Base-by-base conservation (phyloP, 2,888 invertebrate species). In the Agrotis clavis region DNA sequence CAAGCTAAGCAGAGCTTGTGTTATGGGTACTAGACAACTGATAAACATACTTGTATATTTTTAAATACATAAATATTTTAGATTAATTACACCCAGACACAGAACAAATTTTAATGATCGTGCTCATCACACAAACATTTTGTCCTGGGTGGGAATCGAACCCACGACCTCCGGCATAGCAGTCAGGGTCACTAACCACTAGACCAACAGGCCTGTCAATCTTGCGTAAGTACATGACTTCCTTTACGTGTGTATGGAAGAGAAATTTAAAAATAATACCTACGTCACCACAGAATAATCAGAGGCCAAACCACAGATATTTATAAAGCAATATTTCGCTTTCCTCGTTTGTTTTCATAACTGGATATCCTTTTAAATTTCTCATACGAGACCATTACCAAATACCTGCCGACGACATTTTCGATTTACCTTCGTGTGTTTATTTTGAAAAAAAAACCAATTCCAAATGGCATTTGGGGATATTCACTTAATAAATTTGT, bases 401-500 rank as follows among this genome's bases (percentile, higher is more conserved):
- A 71, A 30, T 68, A 64, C 67, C 79, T 81, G 81, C 61, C 35
- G 14, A 57, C 48, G 72, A 76, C 81, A 66, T 69, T 73, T 79
- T 71, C 68, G 68, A 73, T 82, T 71, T 71, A 77, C 64, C 67
- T 61, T 45, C 64, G 47, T 25, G 71, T 75, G 79, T 82, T 73
- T 71, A 66, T 68, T 76, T 78, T 53, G 35, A 47, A 56, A 71
- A 81, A 70, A 79, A 71, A 72, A 30, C 65, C 79, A 77, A 75
- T 77, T 76, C 67, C 63, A 60, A 59, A 51, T 53, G 64, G 71
- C 69, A 76, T 83, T 80, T 73, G 45, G 67, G 74, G 72, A 73
- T 78, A 72, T 83, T 80, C 82, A 79, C 77, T 80, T 82, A 80
- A 84, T 83, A 83, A 77, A 84, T 77, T 73, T 83, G 74, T 83